Evolutionary conservation across 2,888 invertebrate species (phyloP).

Genomic region (Limnephilus rhombicus): DNA sequence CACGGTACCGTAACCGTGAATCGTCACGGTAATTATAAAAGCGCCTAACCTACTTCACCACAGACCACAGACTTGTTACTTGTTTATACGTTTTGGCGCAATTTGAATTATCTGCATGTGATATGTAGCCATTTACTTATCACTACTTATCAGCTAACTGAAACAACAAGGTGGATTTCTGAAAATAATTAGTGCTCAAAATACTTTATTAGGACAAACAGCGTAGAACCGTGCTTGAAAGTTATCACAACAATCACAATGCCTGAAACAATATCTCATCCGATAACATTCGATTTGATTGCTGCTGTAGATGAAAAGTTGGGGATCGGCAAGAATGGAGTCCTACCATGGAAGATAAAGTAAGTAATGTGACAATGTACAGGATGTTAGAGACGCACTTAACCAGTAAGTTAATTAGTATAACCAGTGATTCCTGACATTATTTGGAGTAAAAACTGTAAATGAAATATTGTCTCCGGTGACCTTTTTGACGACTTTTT

Average conservation of each 20-base stretch:
- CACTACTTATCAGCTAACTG: not conserved
- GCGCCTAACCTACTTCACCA: too few relatives aligned
- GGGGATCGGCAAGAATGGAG: slow-evolving; percentile 93
- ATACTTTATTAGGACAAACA: not conserved
- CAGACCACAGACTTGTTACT: too few relatives aligned
- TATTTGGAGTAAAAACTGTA: too few relatives aligned
- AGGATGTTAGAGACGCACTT: too few relatives aligned
- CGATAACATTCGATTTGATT: slow-evolving; percentile 84
- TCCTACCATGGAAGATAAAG: slow-evolving; percentile 93
- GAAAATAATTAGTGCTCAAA: not conserved
- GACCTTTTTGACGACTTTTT: too few relatives aligned
- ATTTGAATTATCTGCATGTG: not conserved
- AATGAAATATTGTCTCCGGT: too few relatives aligned
- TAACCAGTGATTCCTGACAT: too few relatives aligned
- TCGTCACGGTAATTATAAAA: too few relatives aligned
- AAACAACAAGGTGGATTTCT: not conserved
- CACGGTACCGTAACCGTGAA: too few relatives aligned
- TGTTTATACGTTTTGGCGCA: not conserved
- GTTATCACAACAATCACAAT: not conserved
- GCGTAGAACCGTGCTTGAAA: not conserved
- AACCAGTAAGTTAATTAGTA: too few relatives aligned
- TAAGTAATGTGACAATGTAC: slow-evolving; percentile 71
- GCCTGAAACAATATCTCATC: slow-evolving; percentile 67
- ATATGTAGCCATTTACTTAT: too few relatives aligned
- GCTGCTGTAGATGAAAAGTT: slow-evolving; percentile 92